Evolutionary conservation across 2,797 vertebrate genomes (phyloP), one percentile per base, ranked within the genome.

Genomic region (Stomatorhinus walkeri): DNA sequence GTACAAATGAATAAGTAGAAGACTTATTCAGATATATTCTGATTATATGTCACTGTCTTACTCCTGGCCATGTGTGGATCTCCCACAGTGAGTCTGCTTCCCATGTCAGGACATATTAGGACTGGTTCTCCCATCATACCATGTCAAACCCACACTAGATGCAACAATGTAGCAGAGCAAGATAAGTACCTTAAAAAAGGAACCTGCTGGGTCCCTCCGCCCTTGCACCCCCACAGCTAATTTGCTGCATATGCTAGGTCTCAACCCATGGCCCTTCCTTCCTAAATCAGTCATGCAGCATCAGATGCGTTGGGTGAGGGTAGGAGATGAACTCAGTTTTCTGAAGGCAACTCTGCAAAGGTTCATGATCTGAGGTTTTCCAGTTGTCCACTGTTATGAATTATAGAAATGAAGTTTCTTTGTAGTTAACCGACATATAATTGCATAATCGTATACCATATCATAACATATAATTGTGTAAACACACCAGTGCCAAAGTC

Each of bases 211-310:
- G 10, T 88, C 84, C 49, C 85, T 90, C 91, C 88, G 85, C 46
- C 61, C 64, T 76, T 88, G 64, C 36, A 89, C 81, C 81, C 92
- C 90, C 4, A 59, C 40, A 79, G 92, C 91, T 91, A 92, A 93
- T 90, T 91, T 88, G 81, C 51, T 40, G 51, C 90, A 92, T 91
- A 92, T 93, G 91, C 89, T 92, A 87, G n/a, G 68, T 90, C 84
- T 90, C 88, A 90, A 85, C 46, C 88, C 88, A 84, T 49, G 22
- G 4, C 81, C 40, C 40, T 84, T 19, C 81, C 22, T 22, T 10
- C 81, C 81, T 46, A 46, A 46, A 84, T 81, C 81, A 88, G 79
- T 81, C 81, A 79, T 84, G 81, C 85, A 56, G 89, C 49, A 48
- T 76, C 90, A 91, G 90, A 90, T 91, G 89, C 85, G 43, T 84